Evolutionary conservation across 2,888 invertebrate genomes (phyloP).

Genomic region (Agrochola lychnidis): DNA sequence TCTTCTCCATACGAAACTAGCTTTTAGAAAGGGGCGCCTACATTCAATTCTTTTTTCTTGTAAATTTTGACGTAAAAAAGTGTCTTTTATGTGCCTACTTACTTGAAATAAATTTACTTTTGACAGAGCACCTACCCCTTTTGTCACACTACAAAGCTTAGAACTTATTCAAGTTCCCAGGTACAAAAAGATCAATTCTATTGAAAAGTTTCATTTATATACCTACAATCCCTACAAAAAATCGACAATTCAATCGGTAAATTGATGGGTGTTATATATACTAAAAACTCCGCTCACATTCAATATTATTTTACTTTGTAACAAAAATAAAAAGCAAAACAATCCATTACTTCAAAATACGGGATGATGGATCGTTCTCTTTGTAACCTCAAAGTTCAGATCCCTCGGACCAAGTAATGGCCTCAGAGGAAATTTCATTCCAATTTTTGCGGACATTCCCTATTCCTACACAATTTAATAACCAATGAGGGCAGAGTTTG

Average conservation of each 20-base stretch:
- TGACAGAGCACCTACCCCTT: background rate
- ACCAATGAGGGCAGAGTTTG: constrained; percentile 72
- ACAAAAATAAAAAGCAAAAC: constrained; percentile 51
- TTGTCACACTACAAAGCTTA: background rate
- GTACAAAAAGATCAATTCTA: background rate
- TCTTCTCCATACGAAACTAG: no score
- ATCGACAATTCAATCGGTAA: constrained; percentile 17
- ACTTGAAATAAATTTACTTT: background rate
- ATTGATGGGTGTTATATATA: constrained; percentile 14
- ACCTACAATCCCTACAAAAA: constrained; percentile 9
- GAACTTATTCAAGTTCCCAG: background rate
- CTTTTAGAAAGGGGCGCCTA: background rate
- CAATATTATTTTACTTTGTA: constrained; percentile 44
- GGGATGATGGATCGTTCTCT: constrained; percentile 63
- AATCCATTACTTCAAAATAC: constrained; percentile 60
- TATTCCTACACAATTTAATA: constrained; percentile 74
- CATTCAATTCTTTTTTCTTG: background rate
- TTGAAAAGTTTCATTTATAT: constrained; percentile 18
- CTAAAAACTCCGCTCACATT: constrained; percentile 4
- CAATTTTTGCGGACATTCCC: constrained; percentile 59
- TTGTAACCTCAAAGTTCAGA: constrained; percentile 58
- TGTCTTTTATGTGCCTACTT: background rate
- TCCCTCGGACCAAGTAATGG: constrained; percentile 48
- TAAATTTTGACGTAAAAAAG: background rate
- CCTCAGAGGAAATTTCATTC: constrained; percentile 52